Evolutionary conservation across 2,888 invertebrate species (phyloP).

Genomic region (Caradrina kadenii): DNA sequence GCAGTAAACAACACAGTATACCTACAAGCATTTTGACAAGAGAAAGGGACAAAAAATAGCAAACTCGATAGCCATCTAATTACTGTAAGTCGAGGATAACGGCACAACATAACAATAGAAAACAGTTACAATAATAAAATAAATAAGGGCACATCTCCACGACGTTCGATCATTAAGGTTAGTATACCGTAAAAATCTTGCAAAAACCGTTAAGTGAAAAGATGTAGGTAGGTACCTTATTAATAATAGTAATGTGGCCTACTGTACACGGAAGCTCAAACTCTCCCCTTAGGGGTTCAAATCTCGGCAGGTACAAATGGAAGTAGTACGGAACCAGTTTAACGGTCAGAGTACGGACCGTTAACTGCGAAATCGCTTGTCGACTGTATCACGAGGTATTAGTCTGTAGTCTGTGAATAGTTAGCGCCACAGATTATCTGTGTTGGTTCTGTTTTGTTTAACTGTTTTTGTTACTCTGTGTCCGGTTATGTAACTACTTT

Average conservation of each 20-base stretch:
- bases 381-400: constrained; percentile 66
- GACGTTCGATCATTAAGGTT: constrained; percentile 55
- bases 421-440: constrained; percentile 42
- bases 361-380: constrained; percentile 81
- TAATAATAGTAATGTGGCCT: constrained; percentile 49
- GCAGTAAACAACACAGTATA: no score
- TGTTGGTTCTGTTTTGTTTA: constrained; percentile 29
- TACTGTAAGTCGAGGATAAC: constrained; percentile 33
- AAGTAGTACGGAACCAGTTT: constrained; percentile 78
- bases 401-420: constrained; percentile 57
- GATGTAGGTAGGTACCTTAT: neutral
- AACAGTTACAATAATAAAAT: constrained; percentile 55
- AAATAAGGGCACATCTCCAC: constrained; percentile 58
- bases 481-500: constrained; percentile 3
- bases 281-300: constrained; percentile 65
- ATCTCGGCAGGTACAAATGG: constrained; percentile 73
- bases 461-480: constrained; percentile 30
- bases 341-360: constrained; percentile 81
- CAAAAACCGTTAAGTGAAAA: constrained; percentile 48
- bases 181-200: constrained; percentile 33
- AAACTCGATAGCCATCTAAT: constrained; percentile 37
- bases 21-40: neutral
- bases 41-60: constrained; percentile 20
- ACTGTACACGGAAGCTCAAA: constrained; percentile 70
- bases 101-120: constrained; percentile 41